phyloP scores from a whole-genome alignment of 2,113 vertebrate genomes.

The Colinus virginianus region DNA sequence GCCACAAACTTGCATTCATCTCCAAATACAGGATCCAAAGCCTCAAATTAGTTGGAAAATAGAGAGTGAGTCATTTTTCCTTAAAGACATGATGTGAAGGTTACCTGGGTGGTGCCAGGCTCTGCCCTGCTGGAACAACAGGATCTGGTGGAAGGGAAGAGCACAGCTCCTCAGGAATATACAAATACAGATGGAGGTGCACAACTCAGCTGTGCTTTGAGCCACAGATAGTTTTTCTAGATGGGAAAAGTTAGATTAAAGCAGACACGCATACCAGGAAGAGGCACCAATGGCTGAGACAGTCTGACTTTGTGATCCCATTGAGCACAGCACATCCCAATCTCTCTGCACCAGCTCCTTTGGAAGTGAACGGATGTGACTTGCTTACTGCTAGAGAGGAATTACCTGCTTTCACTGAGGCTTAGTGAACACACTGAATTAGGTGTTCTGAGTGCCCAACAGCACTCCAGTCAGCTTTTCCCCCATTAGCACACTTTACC shows the following conservation, averaged over 20 bases:
- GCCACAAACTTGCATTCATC: neutral
- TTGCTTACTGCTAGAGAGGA: rapidly evolving
- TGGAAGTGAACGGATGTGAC: neutral
- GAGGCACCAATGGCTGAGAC: neutral
- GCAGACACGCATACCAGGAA: rapidly evolving
- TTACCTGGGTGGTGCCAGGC: constrained; percentile 59
- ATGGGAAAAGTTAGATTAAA: neutral
- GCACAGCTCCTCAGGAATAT: neutral
- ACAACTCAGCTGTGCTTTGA: neutral
- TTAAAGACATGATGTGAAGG: constrained; percentile 60
- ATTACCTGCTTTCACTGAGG: neutral
- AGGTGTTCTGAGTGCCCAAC: neutral
- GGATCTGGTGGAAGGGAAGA: neutral
- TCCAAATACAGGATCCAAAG: constrained; percentile 54
- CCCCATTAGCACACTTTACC: neutral
- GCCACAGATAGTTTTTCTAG: neutral
- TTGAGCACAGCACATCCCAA: neutral
- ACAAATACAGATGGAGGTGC: neutral
- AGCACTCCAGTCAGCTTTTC: neutral
- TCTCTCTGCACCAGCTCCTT: neutral
- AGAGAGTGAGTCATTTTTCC: constrained; percentile 72
- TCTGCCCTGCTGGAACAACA: constrained; percentile 58
- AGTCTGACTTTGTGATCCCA: neutral
- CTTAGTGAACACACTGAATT: neutral
- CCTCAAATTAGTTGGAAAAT: constrained; percentile 67